Base-by-base conservation (phyloP, 1,140 invertebrate genomes). In the Heterodera schachtii region DNA sequence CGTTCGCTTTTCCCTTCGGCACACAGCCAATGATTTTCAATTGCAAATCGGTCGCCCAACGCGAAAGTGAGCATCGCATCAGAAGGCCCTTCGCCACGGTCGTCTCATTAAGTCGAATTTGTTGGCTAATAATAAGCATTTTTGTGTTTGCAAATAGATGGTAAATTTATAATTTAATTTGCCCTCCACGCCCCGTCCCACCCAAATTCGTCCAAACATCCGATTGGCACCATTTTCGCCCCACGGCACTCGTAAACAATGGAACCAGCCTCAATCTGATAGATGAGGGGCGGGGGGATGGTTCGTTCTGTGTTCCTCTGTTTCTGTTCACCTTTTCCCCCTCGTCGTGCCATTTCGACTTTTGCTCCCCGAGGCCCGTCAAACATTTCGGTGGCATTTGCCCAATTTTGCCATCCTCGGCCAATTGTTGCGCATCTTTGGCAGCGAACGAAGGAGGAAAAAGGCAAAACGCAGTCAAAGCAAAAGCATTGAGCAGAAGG, bases 181-280 rank as follows among this genome's bases (percentile, higher is more conserved):
- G 41, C 41, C 11, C 49, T 57, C 31, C 49, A 19, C 49, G 3
- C 46, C 60, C 16, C 57, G 2, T 4, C 19, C 57, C 1, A 64
- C 57, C 47, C 76, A 16, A n/a, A 57, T 44, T 80, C 76, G 44
- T 73, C 79, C 44, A 80, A 67, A 66, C 79, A 80, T 49, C 79
- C 79, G 57, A 52, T 2, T 31, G 75, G 79, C 31, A 73, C 31
- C n/a, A 80, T 3, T 46, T 80, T 79, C 7, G 64, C 76, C 16
- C 3, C 31, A 60, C 46, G 47, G 44, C 79, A 80, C 69, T 67
- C 44, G 60, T 80, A 80, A 41, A 66, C 67, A 46, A 75, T 80
- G 47, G 67, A 43, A 7, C 79, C 79, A 8, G 13, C 13, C 8
- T 78, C 16, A 66, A 77, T 77, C 66, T 43, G 31, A 66, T 77